Evolutionary conservation across 2,113 vertebrate species (phyloP), one percentile per base, ranked within the genome.

Genomic region (Chrysemys picta): DNA sequence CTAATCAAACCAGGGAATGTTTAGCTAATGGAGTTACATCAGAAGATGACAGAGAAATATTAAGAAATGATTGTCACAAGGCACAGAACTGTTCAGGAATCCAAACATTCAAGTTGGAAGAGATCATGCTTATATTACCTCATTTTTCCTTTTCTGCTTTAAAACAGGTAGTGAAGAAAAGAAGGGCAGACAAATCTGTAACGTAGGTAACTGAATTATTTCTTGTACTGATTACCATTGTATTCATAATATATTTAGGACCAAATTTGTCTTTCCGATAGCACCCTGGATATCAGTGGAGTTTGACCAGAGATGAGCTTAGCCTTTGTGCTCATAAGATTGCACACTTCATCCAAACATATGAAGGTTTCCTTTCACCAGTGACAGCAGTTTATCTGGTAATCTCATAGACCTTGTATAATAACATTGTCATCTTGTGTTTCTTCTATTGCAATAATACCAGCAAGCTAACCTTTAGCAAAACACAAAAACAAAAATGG

Each of bases 1-100:
- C 8, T 92, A 82, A 53, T 91, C 69, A 89, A 93, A 84, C 62
- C 45, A 72, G 47, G 84, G 80, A 13, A 54, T 91, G 85, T 91
- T 11, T 92, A 72, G 54, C 84, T 94, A 90, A 94, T 95, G 19
- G 31, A 93, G 47, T 92, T 95, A 87, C n/a, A 62, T 87, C 50
- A 81, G 47, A 11, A 87, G 8, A 42, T 87, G 94, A 88, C 45
- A 97, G 79, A 80, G 83, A 96, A 0, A 0, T 91, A 53, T 93
- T 85, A 72, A 92, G 89, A 25, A 83, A 78, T 29, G 85, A 91
- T 72, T 80, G 7, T 88, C 38, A 82, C 72, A 95, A 94, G 65
- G 6, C 49, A 72, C 65, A 72, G 59, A 91, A 80, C n/a, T 69
- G 11, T 88, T 94, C 31, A 85, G 80, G 8, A 47, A 83, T 2